These are phyloP conservation scores for Pachypsylla venusta DNA, from an alignment of 1,140 invertebrate genomes.

Conservation along the genomic window DNA sequence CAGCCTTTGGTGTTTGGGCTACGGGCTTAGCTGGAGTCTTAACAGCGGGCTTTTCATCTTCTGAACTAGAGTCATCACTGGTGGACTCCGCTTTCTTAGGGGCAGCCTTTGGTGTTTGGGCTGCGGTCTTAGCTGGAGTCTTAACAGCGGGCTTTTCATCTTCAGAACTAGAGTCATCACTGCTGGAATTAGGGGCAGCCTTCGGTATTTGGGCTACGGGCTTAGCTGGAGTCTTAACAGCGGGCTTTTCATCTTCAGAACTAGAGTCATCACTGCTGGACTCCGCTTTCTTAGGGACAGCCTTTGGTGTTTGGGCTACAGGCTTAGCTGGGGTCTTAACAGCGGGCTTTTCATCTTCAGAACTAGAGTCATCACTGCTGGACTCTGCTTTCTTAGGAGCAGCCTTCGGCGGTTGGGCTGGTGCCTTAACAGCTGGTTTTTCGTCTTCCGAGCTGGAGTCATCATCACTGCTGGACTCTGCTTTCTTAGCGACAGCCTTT, in stretches of 20 bases:
- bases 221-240: not conserved
- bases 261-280: not conserved
- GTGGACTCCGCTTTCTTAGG: no score
- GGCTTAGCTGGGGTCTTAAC: not conserved
- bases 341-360: conserved; percentile 5
- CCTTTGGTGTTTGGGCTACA: not conserved
- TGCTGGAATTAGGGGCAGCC: no score
- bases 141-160: not conserved
- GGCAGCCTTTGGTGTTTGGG: no score
- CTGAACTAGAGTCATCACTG: conserved; percentile 4
- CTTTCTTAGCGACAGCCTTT: conserved; percentile 5
- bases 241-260: not conserved
- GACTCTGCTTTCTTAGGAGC: not conserved
- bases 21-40: not conserved
- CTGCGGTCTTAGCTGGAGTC: no score
- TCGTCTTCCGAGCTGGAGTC: conserved; percentile 1
- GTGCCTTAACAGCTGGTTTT: conserved; percentile 1
- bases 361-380: not conserved
- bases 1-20: not conserved
- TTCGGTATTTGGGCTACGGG: not conserved
- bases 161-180: no score
- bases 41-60: conserved; percentile 4
- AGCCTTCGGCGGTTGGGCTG: not conserved
- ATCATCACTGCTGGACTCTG: not conserved
- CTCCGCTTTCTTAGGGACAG: not conserved